These are phyloP conservation scores for Leucozona laternaria DNA, from an alignment of 2,888 invertebrate species.

Conservation along the genomic window DNA sequence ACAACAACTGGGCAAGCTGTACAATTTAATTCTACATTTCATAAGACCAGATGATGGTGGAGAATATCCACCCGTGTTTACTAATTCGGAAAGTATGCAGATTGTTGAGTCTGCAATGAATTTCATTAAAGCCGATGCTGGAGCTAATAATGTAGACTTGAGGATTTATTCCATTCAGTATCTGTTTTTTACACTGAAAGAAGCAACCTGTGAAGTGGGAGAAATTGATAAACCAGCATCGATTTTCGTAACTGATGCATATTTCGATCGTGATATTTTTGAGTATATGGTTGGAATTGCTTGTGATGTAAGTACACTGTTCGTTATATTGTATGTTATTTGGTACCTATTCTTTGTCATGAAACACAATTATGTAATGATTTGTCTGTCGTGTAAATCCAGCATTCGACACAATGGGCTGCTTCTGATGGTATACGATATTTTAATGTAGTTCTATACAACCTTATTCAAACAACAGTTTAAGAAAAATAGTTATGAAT, in stretches of 20 bases:
- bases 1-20: constrained; percentile 80
- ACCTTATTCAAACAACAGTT: too few relatives aligned
- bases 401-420: too few relatives aligned
- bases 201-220: constrained; percentile 78
- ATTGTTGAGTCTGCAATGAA: constrained; percentile 81
- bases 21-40: constrained; percentile 82
- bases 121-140: constrained; percentile 77
- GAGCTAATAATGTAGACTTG: constrained; percentile 77
- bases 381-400: too few relatives aligned
- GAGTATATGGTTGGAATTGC: constrained; percentile 80
- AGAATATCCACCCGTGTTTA: constrained; percentile 83
- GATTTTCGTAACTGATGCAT: constrained; percentile 78
- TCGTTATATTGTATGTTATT: too few relatives aligned
- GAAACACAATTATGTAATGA: too few relatives aligned
- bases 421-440: too few relatives aligned
- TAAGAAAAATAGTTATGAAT: too few relatives aligned
- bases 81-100: constrained; percentile 79
- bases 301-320: constrained; percentile 81
- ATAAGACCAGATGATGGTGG: constrained; percentile 77
- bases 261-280: constrained; percentile 80
- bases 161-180: constrained; percentile 80
- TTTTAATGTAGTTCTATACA: too few relatives aligned
- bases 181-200: constrained; percentile 80
- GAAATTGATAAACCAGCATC: constrained; percentile 77
- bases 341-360: too few relatives aligned